Evolutionary conservation across 1,140 invertebrate species (phyloP), one percentile per base, ranked within the genome.

Genomic region (Gonatopus flavifemur): DNA sequence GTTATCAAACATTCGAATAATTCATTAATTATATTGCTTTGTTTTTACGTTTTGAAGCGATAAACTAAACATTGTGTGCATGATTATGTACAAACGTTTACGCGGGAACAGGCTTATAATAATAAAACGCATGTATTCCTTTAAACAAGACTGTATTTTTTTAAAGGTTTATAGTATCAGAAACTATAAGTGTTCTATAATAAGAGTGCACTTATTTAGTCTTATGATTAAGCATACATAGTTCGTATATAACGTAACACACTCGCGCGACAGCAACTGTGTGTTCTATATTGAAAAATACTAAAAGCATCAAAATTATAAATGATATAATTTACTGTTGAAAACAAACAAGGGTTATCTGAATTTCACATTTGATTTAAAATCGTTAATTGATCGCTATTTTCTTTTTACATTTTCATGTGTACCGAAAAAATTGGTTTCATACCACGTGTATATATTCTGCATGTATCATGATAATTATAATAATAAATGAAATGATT

Each of bases 71-170:
- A n/a, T n/a, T n/a, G n/a, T n/a, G n/a, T n/a, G n/a, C n/a, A n/a
- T n/a, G n/a, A n/a, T n/a, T 40, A 33, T 22, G 30, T 38, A 28
- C 39, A 37, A 28, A 20, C 30, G 45, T 16, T 44, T 40, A 24
- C 31, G 32, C 28, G 60, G 53, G 57, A 57, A 62, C 43, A 36
- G 53, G 57, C 51, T 54, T 50, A n/a, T n/a, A 53, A 57, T 57
- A 57, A 62, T 38, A 40, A 49, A 19, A 61, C 18, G 48, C 37
- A 36, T 37, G 13, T 52, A 28, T 48, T 62, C 39, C 43, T 49
- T 57, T 60, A 56, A 62, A 62, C 54, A 57, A 57, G 49, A 53
- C 49, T 62, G 58, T 62, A 62, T 62, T 62, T n/a, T n/a, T 62
- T 46, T 16, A 24, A 52, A 60, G 49, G 33, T 32, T 50, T 52